Evolutionary conservation across 92 coral and sea anemone genomes (phyloP), one percentile per base, ranked within the genome.

Genomic region (Virgularia gustaviana): DNA sequence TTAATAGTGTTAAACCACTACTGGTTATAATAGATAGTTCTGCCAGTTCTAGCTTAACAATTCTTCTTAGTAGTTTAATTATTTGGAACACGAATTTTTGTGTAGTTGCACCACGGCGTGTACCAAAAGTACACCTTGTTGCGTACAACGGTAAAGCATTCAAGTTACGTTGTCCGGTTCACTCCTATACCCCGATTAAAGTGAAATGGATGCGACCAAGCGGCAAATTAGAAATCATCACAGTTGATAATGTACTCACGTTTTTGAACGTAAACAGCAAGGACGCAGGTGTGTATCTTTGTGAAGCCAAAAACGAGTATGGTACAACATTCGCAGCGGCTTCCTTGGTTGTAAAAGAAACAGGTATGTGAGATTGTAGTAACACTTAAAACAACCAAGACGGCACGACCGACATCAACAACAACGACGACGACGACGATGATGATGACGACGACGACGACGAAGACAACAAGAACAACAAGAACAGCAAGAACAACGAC

Each of bases 241-340:
- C 2, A 29, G 45, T n/a, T 9, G 37, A 60, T 47, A 49, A 32
- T 47, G 51, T 19, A 3, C 45, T 68, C 2, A 68, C 30, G 10
- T 30, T 68, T 15, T 11, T 13, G 20, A 34, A 49, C 30, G 75
- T 68, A 1, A 31, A 31, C 13, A 32, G 19, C 16, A n/a, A 68
- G 9, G 28, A 51, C n/a, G 61, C 16, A 34, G 75, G 75, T 1
- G 36, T 68, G 18, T 68, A 68, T n/a, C 47, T 68, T 2, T 68
- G 75, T 20, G 61, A 68, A 25, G 75, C 43, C n/a, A 68, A 22
- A 45, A 68, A 68, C 9, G 19, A 8, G 75, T 68, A 49, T 68
- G 75, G 75, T 0, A 49, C 61, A 5, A 68, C 75, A 2, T 29
- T 68, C 25, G 51, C 59, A n/a, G 75, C 39, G 19, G 36, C 51